Evolutionary conservation across 2,797 vertebrate species (phyloP).

Genomic region (Anableps anableps): DNA sequence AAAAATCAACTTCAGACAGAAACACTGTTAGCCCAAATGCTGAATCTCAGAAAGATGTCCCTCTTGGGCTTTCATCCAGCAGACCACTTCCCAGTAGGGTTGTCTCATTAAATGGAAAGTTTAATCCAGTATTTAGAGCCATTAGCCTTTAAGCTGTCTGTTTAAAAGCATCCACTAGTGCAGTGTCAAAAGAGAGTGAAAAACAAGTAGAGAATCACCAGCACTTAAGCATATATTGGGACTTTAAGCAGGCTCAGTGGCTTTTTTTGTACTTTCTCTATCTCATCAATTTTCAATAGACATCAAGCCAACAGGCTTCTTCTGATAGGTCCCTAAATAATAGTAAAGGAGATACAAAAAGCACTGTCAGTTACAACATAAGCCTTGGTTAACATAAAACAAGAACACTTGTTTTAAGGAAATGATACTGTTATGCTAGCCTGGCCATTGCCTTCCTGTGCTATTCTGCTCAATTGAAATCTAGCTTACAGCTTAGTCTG

Average conservation of each 20-base stretch:
- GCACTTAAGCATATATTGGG: not conserved
- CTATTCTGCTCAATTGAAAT: no score
- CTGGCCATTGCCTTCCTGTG: no score
- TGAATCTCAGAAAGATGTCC: conserved; percentile 51
- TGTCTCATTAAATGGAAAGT: conserved; percentile 65
- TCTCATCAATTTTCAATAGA: not conserved
- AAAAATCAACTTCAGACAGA: conserved; percentile 13
- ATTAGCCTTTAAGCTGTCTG: conserved; percentile 65
- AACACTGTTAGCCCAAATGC: conserved; percentile 5
- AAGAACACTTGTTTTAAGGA: not conserved
- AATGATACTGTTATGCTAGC: not conserved
- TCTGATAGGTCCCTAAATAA: not conserved
- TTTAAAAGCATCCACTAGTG: conserved; percentile 47
- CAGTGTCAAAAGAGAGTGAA: conserved; percentile 3
- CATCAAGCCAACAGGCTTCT: not conserved
- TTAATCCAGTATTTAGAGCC: conserved; percentile 60
- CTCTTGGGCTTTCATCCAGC: conserved; percentile 50
- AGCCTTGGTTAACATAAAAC: not conserved
- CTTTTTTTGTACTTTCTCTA: not conserved
- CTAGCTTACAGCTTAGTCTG: no score
- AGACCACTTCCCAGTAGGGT: conserved; percentile 50
- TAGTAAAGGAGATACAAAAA: not conserved
- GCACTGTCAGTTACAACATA: not conserved
- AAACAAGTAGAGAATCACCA: conserved; percentile 12
- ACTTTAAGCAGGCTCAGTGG: conserved; percentile 6